Evolutionary conservation across 2,113 vertebrate genomes (phyloP), one percentile per base, ranked within the genome.

Genomic region (Dromiciops gliroides): DNA sequence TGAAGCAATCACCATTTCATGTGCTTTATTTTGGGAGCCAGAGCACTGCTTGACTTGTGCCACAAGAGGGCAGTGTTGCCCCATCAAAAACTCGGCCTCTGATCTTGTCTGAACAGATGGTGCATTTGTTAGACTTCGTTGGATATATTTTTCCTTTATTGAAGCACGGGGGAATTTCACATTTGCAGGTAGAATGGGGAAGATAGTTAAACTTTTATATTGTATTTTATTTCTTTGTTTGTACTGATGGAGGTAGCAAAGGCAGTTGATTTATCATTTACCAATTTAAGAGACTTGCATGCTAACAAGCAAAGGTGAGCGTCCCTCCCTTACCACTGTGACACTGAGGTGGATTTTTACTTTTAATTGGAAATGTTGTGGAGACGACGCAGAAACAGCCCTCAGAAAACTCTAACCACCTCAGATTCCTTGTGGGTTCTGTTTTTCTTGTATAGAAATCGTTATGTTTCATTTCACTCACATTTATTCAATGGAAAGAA

Each of bases 211-310:
- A 98, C 95, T 97, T 97, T 95, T 91, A 98, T 50, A 49, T 50
- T 28, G 0, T 97, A 97, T 97, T 95, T 98, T 97, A 97, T 98
- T 97, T 98, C 95, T 97, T 97, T 97, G 26, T 97, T 98, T 98
- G 90, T 98, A 94, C 24, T 96, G 97, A 96, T 96, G 89, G 90
- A 92, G 94, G 50, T 92, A 94, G 97, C 94, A 90, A 94, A 95
- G 89, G 83, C 24, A 90, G 96, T 56, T 96, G 96, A 95, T 98
- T 98, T 97, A 92, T 97, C 83, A 10, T 96, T 96, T 97, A 91
- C 93, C 96, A 94, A 16, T 96, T 95, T 93, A 97, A 98, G 92
- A 95, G 96, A 96, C 91, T 31, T 83, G 47, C 92, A 52, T 52
- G 67, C 83, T 98, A 94, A 98, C 92, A 92, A 93, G 91, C 31